Percentiles rank a stretch among this genome's conserved stretches.
Evolutionary conservation across 2,113 vertebrate genomes (phyloP).

Genomic region (Apodemus sylvaticus): DNA sequence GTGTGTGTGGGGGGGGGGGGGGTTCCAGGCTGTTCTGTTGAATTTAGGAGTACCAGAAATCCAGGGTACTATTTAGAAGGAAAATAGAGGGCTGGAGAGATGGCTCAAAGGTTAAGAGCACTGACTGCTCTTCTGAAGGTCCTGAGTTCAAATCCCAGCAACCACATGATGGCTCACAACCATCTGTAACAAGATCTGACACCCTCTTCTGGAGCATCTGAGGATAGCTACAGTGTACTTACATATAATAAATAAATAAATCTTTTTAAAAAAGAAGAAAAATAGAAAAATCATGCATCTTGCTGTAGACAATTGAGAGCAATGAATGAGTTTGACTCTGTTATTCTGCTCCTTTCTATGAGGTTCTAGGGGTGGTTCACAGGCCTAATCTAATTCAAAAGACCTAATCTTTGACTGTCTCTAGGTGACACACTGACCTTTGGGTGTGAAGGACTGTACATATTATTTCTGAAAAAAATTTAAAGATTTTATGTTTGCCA

Average conservation of each 20-base stretch:
- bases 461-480: neutral
- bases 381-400: too few relatives aligned
- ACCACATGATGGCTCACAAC: too few relatives aligned
- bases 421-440: neutral
- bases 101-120: too few relatives aligned
- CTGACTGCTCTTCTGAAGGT: too few relatives aligned
- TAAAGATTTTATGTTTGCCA: constrained; percentile 14
- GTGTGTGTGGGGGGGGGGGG: too few relatives aligned
- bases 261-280: neutral
- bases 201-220: too few relatives aligned
- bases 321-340: neutral
- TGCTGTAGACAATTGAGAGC: neutral
- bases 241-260: too few relatives aligned
- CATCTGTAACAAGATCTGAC: too few relatives aligned
- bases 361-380: neutral
- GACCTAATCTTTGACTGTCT: too few relatives aligned
- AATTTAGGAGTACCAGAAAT: neutral
- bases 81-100: neutral
- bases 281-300: neutral
- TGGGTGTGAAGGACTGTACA: neutral
- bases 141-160: too few relatives aligned
- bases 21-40: neutral
- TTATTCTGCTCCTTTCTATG: neutral
- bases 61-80: neutral
- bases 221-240: too few relatives aligned